Percentiles rank a stretch among this genome's conserved stretches.
phyloP scores from a whole-genome alignment of 1,140 invertebrate genomes.

The Diuraphis noxia region DNA sequence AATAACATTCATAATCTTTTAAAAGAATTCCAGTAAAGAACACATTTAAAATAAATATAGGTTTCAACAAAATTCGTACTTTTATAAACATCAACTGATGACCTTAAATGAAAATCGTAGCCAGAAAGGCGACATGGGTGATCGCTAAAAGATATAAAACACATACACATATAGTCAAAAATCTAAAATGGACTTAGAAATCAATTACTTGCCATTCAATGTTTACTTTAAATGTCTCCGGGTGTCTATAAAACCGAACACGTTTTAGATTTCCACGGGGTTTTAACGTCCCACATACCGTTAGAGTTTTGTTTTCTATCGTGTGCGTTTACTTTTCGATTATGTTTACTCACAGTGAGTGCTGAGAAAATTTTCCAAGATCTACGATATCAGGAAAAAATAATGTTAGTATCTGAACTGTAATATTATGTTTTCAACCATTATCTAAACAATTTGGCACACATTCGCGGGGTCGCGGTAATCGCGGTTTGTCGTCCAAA shows the following conservation, averaged over 20 bases:
- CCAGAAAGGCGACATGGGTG: background rate
- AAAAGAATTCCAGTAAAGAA: background rate
- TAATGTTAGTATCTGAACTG: background rate
- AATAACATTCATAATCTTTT: background rate
- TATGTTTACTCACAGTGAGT: background rate
- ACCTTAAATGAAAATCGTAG: background rate
- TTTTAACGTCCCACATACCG: background rate
- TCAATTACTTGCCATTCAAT: background rate
- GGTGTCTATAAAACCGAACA: background rate
- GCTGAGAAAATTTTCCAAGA: background rate
- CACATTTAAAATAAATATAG: background rate
- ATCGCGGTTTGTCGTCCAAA: background rate
- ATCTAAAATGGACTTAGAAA: background rate
- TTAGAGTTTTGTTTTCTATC: background rate
- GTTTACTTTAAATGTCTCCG: conserved; percentile 10
- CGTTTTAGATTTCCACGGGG: conserved; percentile 17
- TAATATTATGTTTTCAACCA: background rate
- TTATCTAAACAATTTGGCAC: conserved; percentile 5
- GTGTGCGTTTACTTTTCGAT: background rate
- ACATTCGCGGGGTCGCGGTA: background rate
- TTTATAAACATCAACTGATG: background rate
- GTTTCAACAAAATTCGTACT: background rate
- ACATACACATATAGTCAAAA: background rate
- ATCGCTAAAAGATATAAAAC: background rate
- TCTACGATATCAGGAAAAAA: background rate